phyloP scores from a whole-genome alignment of 2,888 invertebrate species.

The Diplolepis rosae region DNA sequence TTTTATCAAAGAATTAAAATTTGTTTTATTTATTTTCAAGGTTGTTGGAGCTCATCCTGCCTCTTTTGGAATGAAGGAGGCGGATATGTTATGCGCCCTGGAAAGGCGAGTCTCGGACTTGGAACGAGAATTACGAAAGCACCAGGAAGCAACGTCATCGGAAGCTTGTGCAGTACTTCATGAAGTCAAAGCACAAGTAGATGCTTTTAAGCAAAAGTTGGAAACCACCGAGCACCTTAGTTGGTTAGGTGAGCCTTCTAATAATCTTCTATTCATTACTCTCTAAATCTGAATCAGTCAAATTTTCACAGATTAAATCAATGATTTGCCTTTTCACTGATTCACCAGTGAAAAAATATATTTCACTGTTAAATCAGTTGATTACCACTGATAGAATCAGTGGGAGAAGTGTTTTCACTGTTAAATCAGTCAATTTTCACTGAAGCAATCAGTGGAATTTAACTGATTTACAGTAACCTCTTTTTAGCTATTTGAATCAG shows the following conservation, averaged over 20 bases:
- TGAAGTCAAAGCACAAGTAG: conserved; percentile 78
- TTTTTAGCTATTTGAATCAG: too few relatives aligned
- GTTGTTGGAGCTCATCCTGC: conserved; percentile 70
- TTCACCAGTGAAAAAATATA: too few relatives aligned
- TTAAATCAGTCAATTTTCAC: too few relatives aligned
- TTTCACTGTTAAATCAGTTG: too few relatives aligned
- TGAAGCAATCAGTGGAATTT: too few relatives aligned
- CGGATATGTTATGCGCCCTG: conserved; percentile 75
- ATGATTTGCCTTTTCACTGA: too few relatives aligned
- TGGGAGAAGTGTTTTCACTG: too few relatives aligned
- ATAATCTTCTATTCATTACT: background rate
- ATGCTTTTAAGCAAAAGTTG: conserved; percentile 77
- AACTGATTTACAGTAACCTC: too few relatives aligned
- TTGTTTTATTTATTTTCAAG: conserved; percentile 49
- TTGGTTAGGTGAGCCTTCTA: conserved; percentile 77
- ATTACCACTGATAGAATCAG: too few relatives aligned
- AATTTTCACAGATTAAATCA: too few relatives aligned
- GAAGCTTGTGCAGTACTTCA: conserved; percentile 76
- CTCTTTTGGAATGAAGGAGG: conserved; percentile 72
- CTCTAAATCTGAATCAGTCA: too few relatives aligned
- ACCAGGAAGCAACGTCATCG: conserved; percentile 73
- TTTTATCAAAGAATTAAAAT: background rate
- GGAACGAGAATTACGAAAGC: conserved; percentile 75
- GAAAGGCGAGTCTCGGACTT: conserved; percentile 77
- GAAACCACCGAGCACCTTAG: conserved; percentile 79